phyloP scores from a whole-genome alignment of 1,140 invertebrate species.

The Apis laboriosa region DNA sequence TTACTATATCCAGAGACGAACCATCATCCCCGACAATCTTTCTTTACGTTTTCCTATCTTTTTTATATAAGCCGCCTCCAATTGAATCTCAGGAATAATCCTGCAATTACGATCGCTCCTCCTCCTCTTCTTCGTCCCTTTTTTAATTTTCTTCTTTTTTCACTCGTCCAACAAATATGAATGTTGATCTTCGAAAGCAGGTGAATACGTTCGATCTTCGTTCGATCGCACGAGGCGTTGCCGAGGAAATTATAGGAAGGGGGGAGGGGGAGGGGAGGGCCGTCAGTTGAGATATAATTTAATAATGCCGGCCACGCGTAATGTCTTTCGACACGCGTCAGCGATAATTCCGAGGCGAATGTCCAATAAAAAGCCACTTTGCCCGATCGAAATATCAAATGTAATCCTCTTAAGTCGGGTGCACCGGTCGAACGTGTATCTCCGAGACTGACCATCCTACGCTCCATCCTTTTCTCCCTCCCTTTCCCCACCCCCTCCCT shows the following conservation, averaged over 20 bases:
- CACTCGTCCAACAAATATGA: too few species aligned
- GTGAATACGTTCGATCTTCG: background rate
- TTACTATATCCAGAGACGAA: background rate
- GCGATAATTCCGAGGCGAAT: slow-evolving; percentile 71
- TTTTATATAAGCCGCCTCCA: background rate
- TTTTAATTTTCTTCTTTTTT: too few species aligned
- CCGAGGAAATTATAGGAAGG: slow-evolving; percentile 53
- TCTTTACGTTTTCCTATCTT: slow-evolving; percentile 5
- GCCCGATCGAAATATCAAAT: slow-evolving; percentile 79
- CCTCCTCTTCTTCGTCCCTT: background rate
- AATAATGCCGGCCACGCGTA: slow-evolving; percentile 63
- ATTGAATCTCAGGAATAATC: slow-evolving; percentile 12
- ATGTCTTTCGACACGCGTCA: slow-evolving; percentile 69
- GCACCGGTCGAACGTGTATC: slow-evolving; percentile 71
- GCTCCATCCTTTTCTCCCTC: slow-evolving; percentile 31
- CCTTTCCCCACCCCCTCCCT: background rate
- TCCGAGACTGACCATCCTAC: slow-evolving; percentile 72
- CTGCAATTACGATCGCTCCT: background rate
- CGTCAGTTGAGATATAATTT: slow-evolving; percentile 62
- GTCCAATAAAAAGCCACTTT: slow-evolving; percentile 79
- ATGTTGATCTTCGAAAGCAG: background rate
- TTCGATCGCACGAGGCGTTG: slow-evolving; percentile 1
- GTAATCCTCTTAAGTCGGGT: slow-evolving; percentile 79
- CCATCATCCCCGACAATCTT: slow-evolving; percentile 7
- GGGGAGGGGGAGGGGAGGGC: background rate